phyloP scores from a whole-genome alignment of 1,140 invertebrate genomes.

The Drosophila repletoides region DNA sequence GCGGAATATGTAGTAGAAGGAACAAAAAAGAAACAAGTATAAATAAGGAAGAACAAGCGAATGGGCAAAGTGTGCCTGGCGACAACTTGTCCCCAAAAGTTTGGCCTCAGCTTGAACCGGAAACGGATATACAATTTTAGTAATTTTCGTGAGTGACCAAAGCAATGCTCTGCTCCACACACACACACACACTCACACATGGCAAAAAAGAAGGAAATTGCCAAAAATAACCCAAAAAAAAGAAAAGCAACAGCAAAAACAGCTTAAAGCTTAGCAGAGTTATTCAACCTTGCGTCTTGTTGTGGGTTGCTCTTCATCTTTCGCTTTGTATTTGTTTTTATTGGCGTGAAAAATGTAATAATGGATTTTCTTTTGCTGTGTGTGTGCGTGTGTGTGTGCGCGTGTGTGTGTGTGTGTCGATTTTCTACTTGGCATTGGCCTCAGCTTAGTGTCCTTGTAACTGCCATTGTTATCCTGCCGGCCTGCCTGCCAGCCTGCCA shows the following conservation, averaged over 20 bases:
- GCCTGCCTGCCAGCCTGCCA: too few species aligned
- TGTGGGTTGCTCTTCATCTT: conserved; percentile 13
- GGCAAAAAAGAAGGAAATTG: conserved; percentile 64
- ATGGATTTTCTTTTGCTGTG: conserved; percentile 43
- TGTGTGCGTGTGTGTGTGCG: conserved; percentile 24
- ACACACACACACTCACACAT: too few species aligned
- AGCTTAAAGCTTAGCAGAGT: conserved; percentile 43
- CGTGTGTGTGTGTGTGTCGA: neutral
- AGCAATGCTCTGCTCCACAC: conserved; percentile 31
- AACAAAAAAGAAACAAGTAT: too few species aligned
- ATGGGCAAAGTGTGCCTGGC: conserved; percentile 22
- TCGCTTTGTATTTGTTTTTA: conserved; percentile 72
- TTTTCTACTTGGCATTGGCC: conserved; percentile 14
- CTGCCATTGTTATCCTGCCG: conserved; percentile 14
- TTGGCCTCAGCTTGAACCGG: conserved; percentile 54
- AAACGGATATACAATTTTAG: conserved; percentile 77
- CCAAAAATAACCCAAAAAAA: conserved; percentile 31
- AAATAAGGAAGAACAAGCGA: conserved; percentile 42
- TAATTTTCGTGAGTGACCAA: conserved; percentile 74
- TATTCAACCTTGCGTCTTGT: conserved; percentile 48
- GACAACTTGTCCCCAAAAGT: conserved; percentile 22
- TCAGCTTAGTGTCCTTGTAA: conserved; percentile 28
- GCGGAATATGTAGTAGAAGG: too few species aligned
- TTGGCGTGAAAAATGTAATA: conserved; percentile 79
- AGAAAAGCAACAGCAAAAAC: neutral